Evolutionary conservation across 1,140 invertebrate species (phyloP).

Genomic region (Macrocentrus cingulum): DNA sequence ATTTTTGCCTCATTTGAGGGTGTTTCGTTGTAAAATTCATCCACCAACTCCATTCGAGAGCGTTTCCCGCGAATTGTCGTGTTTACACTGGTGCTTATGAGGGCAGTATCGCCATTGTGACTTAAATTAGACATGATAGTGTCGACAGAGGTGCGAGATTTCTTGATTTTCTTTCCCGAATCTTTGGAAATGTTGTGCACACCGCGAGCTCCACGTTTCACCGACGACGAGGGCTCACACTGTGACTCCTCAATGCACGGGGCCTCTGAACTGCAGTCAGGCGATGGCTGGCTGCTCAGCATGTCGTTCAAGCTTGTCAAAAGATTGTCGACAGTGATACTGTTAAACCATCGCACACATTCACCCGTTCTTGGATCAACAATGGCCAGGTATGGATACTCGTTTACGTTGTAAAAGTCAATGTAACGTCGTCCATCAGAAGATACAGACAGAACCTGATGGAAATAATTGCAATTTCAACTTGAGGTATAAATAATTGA

Average conservation of each 20-base stretch:
- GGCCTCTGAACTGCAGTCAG: slow-evolving; percentile 47
- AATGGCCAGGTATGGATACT: slow-evolving; percentile 74
- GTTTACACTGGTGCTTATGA: slow-evolving; percentile 12
- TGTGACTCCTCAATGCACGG: slow-evolving; percentile 37
- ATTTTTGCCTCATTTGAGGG: slow-evolving; percentile 17
- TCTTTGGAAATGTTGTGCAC: slow-evolving; percentile 27
- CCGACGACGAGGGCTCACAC: slow-evolving; percentile 29
- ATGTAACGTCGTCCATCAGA: slow-evolving; percentile 70
- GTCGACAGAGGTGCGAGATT: background rate
- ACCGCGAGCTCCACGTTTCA: slow-evolving; percentile 29
- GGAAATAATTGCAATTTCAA: slow-evolving; percentile 23
- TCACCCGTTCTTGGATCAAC: slow-evolving; percentile 79
- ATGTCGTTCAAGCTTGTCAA: slow-evolving; percentile 53
- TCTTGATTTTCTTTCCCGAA: slow-evolving; percentile 25
- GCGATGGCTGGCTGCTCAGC: slow-evolving; percentile 52
- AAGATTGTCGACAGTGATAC: slow-evolving; percentile 55
- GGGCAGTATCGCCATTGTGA: slow-evolving; percentile 7
- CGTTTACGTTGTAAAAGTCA: slow-evolving; percentile 69
- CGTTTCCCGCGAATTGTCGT: slow-evolving; percentile 38
- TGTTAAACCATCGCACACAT: slow-evolving; percentile 62
- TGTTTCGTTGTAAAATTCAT: slow-evolving; percentile 34
- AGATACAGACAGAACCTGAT: slow-evolving; percentile 69
- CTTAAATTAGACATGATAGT: slow-evolving; percentile 7
- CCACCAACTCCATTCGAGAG: slow-evolving; percentile 46
- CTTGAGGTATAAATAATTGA: no score